phyloP scores from a whole-genome alignment of 2,888 invertebrate species.

The Netelia inedita region DNA sequence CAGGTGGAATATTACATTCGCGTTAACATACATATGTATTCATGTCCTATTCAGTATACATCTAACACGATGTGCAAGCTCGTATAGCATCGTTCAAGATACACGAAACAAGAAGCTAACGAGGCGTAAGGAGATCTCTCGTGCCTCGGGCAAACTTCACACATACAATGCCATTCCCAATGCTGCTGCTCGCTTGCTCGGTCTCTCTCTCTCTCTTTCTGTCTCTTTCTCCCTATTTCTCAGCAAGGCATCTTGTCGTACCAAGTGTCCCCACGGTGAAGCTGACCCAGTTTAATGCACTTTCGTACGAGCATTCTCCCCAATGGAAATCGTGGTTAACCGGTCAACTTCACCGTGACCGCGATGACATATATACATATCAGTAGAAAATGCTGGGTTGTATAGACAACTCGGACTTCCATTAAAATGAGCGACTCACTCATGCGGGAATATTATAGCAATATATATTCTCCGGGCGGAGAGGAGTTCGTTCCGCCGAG shows the following conservation, averaged over 20 bases:
- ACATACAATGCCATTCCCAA: constrained; percentile 74
- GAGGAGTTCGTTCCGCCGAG: not conserved
- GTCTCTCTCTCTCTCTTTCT: constrained; percentile 9
- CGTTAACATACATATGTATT: constrained; percentile 49
- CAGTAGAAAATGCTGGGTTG: not conserved
- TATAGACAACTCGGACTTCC: constrained; percentile 8
- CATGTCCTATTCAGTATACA: constrained; percentile 55
- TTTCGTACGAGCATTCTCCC: not conserved
- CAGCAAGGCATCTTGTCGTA: constrained; percentile 7
- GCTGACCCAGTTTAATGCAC: constrained; percentile 16
- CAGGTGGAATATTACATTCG: constrained; percentile 72
- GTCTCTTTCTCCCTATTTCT: not conserved
- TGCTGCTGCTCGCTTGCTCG: constrained; percentile 54
- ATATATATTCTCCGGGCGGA: constrained; percentile 5
- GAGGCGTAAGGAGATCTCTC: constrained; percentile 78
- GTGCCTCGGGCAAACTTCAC: constrained; percentile 75
- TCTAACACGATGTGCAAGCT: constrained; percentile 63
- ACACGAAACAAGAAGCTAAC: constrained; percentile 80
- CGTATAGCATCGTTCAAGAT: constrained; percentile 74
- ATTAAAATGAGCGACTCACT: constrained; percentile 41
- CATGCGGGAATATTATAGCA: constrained; percentile 17
- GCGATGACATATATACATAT: not conserved
- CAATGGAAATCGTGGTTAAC: not conserved
- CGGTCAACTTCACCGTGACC: constrained; percentile 25
- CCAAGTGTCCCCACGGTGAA: constrained; percentile 23